These are phyloP conservation scores for Drosophila rellima DNA, from an alignment of 2,888 invertebrate genomes.

Conservation along the genomic window DNA sequence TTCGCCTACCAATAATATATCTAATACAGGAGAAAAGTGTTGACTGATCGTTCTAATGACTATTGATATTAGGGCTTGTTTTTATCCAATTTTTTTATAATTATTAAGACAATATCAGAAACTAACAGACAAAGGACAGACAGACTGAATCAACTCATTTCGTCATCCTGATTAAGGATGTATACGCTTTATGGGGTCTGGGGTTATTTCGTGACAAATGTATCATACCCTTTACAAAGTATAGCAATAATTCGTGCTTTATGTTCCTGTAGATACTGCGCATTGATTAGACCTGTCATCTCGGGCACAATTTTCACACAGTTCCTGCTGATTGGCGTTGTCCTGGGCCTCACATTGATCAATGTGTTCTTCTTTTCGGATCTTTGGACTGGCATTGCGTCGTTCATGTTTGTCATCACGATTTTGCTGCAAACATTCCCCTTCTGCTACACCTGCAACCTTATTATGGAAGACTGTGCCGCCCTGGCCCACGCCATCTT, in stretches of 20 bases:
- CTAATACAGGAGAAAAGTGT: no score
- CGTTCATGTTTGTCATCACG: conserved; percentile 53
- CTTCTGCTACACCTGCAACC: conserved; percentile 75
- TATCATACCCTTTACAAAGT: no score
- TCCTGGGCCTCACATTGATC: conserved; percentile 68
- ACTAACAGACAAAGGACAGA: no score
- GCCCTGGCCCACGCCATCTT: conserved; percentile 64
- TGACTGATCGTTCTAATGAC: no score
- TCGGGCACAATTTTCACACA: conserved; percentile 77
- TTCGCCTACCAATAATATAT: neutral
- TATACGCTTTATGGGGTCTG: no score
- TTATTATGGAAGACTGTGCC: conserved; percentile 70
- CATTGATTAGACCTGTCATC: conserved; percentile 66
- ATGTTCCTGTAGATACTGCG: conserved; percentile 47
- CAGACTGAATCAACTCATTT: no score
- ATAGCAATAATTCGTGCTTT: neutral
- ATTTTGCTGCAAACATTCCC: conserved; percentile 74
- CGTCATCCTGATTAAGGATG: no score
- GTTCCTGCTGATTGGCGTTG: conserved; percentile 68
- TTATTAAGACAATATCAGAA: no score
- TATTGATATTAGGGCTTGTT: no score
- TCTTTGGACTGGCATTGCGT: conserved; percentile 63
- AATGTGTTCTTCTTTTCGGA: conserved; percentile 70
- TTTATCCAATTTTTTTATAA: no score
- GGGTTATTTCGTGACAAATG: no score